Base-by-base conservation (phyloP, 2,888 invertebrate genomes). In the Cephus pygmeus region DNA sequence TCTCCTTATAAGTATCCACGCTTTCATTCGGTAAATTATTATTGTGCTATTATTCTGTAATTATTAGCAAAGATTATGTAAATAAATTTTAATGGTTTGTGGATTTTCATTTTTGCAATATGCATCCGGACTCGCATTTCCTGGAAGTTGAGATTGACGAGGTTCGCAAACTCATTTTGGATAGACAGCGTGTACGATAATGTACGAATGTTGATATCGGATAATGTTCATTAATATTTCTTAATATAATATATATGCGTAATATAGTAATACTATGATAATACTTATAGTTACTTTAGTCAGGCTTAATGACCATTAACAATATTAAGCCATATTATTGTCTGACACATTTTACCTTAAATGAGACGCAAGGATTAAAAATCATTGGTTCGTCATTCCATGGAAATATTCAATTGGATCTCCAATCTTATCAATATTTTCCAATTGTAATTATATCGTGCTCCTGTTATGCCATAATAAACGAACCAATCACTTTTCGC, bases 321-420 rank as follows among this genome's bases (percentile, higher is more conserved):
- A 77, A 73, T 80, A 79, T 79, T 78, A 83, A 79, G 83, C 82
- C 78, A 78, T 75, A 79, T 84, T 84, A 84, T 84, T 84, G 84
- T 84, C 84, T 80, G 82, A 83, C 83, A 83, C 83, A 81, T 81
- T 83, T 83, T 77, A 76, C 23, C 75, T 78, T 78, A 76, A 36
- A 35, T 68, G 73, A 77, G 77, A 40, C 33, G 76, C 35, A 34
- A 68, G 73, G 34, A 31, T 68, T 35, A 68, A 69, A 30, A 69
- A 69, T 69, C 33, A 69, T 75, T n/a, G 40, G 69, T 68, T 68
- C 75, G 56, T 1, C 56, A 56, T 56, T 23, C 56, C 23, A 56
- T 56, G 56, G 2, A 23, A 56, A 56, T 56, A 23, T 23, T 23
- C 9, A 23, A 40, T 40, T 40, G 9, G 6, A 56, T 56, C 56